Evolutionary conservation across 2,888 invertebrate species (phyloP).

Genomic region (Drosophila mettleri): DNA sequence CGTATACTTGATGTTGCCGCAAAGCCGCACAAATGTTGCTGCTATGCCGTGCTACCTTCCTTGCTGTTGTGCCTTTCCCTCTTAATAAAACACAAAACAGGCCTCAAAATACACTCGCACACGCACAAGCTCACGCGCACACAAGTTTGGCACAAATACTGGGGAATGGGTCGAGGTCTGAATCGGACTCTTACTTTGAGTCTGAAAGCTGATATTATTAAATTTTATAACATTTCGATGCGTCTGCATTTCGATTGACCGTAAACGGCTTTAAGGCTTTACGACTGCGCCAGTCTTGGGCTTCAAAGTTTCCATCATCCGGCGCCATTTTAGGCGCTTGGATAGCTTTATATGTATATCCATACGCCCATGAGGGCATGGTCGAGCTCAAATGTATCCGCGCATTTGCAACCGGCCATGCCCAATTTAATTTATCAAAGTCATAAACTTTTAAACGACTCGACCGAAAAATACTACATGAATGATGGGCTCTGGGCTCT

Average conservation of each 20-base stretch:
- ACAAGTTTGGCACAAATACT: background rate
- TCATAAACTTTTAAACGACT: conserved; percentile 73
- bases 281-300: conserved; percentile 24
- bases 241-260: conserved; percentile 75
- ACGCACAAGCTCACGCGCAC: conserved; percentile 10
- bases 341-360: conserved; percentile 23
- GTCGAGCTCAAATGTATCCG: conserved; percentile 6
- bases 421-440: conserved; percentile 80
- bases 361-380: conserved; percentile 1
- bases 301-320: conserved; percentile 49
- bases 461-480: conserved; percentile 57
- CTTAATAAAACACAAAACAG: conserved; percentile 54
- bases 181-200: conserved; percentile 12
- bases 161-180: conserved; percentile 1
- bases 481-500: conserved; percentile 50
- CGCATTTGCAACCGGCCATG: conserved; percentile 35
- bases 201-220: conserved; percentile 55
- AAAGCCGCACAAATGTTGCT: conserved; percentile 64
- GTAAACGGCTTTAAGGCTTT: conserved; percentile 69
- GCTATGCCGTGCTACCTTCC: conserved; percentile 28
- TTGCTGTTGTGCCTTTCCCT: conserved; percentile 5
- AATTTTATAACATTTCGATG: conserved; percentile 80
- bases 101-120: conserved; percentile 39
- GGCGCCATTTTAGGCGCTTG: conserved; percentile 10
- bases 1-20: conserved; percentile 77